Evolutionary conservation across 2,113 vertebrate genomes (phyloP), one percentile per base, ranked within the genome.

Genomic region (Nothobranchius kuhntae): DNA sequence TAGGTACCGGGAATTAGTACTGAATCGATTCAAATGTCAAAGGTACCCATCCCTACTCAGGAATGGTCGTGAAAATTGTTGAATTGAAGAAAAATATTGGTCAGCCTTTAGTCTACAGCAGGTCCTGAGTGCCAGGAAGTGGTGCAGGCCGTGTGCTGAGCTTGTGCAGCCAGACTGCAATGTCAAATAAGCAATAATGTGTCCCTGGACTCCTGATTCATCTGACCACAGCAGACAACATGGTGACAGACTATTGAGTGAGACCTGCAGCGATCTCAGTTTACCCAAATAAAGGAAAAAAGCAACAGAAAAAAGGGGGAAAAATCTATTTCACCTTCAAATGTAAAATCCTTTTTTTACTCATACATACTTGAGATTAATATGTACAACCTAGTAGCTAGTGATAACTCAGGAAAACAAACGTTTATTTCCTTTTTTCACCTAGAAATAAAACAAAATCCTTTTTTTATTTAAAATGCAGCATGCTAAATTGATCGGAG

Each of bases 101-200:
- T 85, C 83, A 61, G 82, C 76, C 85, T 81, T 82, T 85, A 85
- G 85, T 86, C 83, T 82, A 72, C 82, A 84, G 79, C 77, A 82
- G 78, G 80, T 79, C 71, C 78, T 85, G 81, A 89, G 83, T 89
- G 91, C 89, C 91, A 92, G 91, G 91, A 93, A 93, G 87, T 83
- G 82, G 85, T 70, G 70, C 75, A 70, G 81, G 73, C 83, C 89
- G 87, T 88, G 86, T 89, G 87, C 89, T 91, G 90, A 92, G 89
- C 87, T 90, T 84, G 86, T 91, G 88, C 80, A 90, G 90, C 87
- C 90, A 90, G 85, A 82, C 86, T 91, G 80, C 85, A 84, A 87
- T 83, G 89, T 92, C 89, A 91, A 92, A 91, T 91, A 92, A 93
- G 93, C 91, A 92, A 92, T 93, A 93, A 92, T 85, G 84, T 91